Conservation (phyloP, 2,888 invertebrate species). For the Pilophorus perplexus region DNA sequence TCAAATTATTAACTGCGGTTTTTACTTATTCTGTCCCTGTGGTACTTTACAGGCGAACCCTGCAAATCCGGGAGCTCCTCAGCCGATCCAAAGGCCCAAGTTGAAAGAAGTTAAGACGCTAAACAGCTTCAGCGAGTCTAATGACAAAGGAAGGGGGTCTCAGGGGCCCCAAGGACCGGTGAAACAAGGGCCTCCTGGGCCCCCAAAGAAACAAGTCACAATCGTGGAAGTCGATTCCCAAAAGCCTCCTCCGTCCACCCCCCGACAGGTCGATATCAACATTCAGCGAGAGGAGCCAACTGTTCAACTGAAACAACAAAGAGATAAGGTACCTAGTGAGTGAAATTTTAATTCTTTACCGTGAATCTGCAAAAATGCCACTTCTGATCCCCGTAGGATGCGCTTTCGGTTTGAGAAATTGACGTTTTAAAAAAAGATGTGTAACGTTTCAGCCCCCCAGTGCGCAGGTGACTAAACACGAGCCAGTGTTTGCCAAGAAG, state of each 20-base stretch:
- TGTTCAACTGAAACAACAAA: too few species aligned
- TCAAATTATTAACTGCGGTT: too few species aligned
- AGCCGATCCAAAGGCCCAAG: constrained; percentile 2
- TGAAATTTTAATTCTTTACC: too few species aligned
- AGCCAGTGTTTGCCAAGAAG: constrained; percentile 19
- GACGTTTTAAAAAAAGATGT: too few species aligned
- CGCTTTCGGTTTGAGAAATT: too few species aligned
- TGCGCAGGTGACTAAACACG: constrained; percentile 12
- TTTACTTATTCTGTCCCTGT: too few species aligned
- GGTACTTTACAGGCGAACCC: constrained; percentile 24
- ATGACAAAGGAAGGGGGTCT: constrained; percentile 11
- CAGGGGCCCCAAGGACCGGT: neutral
- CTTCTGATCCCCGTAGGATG: too few species aligned
- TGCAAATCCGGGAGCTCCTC: constrained; percentile 5
- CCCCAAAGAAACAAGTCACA: constrained; percentile 12
- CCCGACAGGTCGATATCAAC: constrained; percentile 12
- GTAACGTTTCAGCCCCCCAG: too few species aligned
- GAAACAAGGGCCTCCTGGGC: too few species aligned
- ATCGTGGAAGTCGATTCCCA: constrained; percentile 1
- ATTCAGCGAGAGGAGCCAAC: constrained; percentile 17
- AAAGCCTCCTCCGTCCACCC: neutral
- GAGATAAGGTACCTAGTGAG: too few species aligned
- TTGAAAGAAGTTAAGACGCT: constrained; percentile 30
- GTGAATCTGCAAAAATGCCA: too few species aligned
- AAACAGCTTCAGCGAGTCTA: constrained; percentile 23